phyloP scores from a whole-genome alignment of 2,888 invertebrate genomes.

The Slavum lentiscoides region DNA sequence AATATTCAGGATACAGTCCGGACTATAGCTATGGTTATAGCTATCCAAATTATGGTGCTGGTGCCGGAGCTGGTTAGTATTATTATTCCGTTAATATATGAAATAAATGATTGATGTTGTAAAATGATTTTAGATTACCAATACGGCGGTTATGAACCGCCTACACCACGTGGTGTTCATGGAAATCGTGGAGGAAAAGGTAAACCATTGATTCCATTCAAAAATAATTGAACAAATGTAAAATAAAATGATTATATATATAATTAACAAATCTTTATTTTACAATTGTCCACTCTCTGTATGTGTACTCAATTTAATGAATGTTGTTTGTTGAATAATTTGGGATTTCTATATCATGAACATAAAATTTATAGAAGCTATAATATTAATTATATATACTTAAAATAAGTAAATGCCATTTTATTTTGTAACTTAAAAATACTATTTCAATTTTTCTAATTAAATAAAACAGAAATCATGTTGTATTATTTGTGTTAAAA shows the following conservation, averaged over 20 bases:
- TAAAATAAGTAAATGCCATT: too few relatives aligned
- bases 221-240: conserved; percentile 48
- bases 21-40: conserved; percentile 71
- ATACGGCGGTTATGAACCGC: conserved; percentile 73
- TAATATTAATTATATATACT: background rate
- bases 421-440: too few relatives aligned
- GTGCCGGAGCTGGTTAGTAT: conserved; percentile 58
- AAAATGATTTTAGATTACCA: conserved; percentile 64
- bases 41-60: conserved; percentile 74
- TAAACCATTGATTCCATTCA: conserved; percentile 47
- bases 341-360: background rate
- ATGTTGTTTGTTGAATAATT: conserved; percentile 24
- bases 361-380: background rate
- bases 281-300: conserved; percentile 30
- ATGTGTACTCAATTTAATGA: conserved; percentile 32
- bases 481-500: too few relatives aligned
- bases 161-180: conserved; percentile 49
- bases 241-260: conserved; percentile 52
- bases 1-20: conserved; percentile 61
- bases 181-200: conserved; percentile 53
- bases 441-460: too few relatives aligned
- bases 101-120: background rate
- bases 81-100: conserved; percentile 53
- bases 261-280: conserved; percentile 7
- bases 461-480: too few relatives aligned